A percentile compares a stretch with the other conserved stretches of the same genome.
Evolutionary conservation across 2,888 invertebrate genomes (phyloP).

Genomic region (Ligdia adustata): DNA sequence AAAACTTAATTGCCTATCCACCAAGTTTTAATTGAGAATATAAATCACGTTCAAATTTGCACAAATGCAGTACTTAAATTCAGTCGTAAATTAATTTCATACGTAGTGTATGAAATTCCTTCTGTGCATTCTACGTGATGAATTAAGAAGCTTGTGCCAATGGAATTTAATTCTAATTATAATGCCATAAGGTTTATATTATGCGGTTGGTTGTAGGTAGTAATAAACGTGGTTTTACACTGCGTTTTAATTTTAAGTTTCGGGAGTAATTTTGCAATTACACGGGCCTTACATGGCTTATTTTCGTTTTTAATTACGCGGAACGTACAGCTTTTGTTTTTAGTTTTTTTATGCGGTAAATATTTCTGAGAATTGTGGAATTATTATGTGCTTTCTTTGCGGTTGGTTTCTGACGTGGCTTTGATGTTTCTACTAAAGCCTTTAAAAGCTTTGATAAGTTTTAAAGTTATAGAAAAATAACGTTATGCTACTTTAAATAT

Average conservation of each 20-base stretch:
- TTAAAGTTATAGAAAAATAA: no score
- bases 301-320: constrained; percentile 13
- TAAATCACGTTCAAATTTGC: constrained; percentile 12
- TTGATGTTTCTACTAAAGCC: no score
- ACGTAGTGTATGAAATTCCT: constrained; percentile 35
- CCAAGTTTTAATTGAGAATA: no score
- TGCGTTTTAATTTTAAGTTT: constrained; percentile 14
- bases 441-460: no score
- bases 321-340: background rate
- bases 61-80: constrained; percentile 31
- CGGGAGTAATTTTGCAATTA: constrained; percentile 12
- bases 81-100: constrained; percentile 36
- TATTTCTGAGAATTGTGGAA: no score
- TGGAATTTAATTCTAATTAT: constrained; percentile 2
- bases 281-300: constrained; percentile 9
- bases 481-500: no score
- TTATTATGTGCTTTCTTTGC: no score
- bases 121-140: constrained; percentile 17
- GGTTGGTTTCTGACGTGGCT: no score
- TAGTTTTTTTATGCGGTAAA: no score
- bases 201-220: background rate
- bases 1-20: no score
- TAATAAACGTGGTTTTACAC: constrained; percentile 7
- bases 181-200: constrained; percentile 8
- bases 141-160: constrained; percentile 5